Base-by-base conservation (phyloP, 2,113 vertebrate species). In the Chascanopsetta lugubris region DNA sequence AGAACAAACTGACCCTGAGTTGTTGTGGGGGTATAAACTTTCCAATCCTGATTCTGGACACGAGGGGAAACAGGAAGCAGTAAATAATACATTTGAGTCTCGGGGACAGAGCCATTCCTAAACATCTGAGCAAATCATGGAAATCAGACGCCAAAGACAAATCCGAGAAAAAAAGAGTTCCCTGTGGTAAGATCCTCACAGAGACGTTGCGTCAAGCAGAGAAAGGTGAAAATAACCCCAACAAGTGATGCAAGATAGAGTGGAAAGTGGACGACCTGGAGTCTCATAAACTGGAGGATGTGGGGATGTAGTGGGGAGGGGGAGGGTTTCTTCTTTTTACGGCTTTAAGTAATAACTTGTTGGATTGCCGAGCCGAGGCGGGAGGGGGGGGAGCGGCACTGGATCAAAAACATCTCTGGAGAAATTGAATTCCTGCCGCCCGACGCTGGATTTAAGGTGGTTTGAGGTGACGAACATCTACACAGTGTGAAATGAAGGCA, bases 401-500 rank as follows among this genome's bases (percentile, higher is more conserved):
- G 53, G 53, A 56, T 56, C 49, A 51, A 51, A n/a, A 53, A 51
- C 49, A 51, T 30, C n/a, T 38, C 12, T n/a, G 11, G 4, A 29
- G 32, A 24, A 56, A 56, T 56, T 38, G 8, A 56, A 56, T 38
- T 38, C 30, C 32, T n/a, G 20, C 53, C 53, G 21, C 20, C 34
- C 22, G 32, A 38, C 53, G 13, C 4, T 7, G 30, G 30, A 8
- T 56, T 2, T 22, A 8, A 25, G 29, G 34, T 56, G 21, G 53
- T 36, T 38, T 38, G 32, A 56, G 53, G 53, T 56, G 32, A 34
- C 3, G 32, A 25, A 24, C 34, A 5, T 53, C 50, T n/a, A 15
- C 24, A n/a, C 21, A 40, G 8, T n/a, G 15, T 56, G 30, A 56
- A 56, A 56, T 17, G 30, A 57, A 11, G 54, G 34, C n/a, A 21